Conservation (phyloP, 2,797 vertebrate genomes). For the Eremophila alpestris region DNA sequence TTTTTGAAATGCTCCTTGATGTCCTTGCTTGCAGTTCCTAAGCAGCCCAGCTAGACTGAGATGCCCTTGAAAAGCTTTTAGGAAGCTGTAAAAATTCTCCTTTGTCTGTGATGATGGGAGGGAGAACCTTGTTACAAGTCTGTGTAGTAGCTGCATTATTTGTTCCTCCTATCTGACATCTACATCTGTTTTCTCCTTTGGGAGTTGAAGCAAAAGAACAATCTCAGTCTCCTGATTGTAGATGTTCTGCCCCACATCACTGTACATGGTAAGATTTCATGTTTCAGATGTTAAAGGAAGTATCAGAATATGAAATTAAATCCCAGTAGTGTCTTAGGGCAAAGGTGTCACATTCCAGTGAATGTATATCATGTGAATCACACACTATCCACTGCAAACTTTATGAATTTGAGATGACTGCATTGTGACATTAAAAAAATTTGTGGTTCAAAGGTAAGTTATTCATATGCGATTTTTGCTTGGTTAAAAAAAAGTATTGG, state of each 20-base stretch:
- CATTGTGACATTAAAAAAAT: neutral
- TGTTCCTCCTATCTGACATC: neutral
- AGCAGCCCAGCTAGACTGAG: neutral
- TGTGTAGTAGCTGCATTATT: neutral
- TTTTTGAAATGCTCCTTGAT: neutral
- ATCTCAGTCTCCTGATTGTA: neutral
- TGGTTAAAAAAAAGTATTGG: neutral
- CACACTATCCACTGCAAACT: fast-evolving
- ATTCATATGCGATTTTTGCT: neutral
- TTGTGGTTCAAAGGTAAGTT: neutral
- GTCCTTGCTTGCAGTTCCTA: neutral
- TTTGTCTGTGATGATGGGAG: neutral
- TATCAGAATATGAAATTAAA: neutral
- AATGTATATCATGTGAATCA: neutral
- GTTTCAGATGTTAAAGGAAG: neutral
- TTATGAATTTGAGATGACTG: neutral
- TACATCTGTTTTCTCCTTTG: neutral
- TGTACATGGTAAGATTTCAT: neutral
- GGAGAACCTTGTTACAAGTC: neutral
- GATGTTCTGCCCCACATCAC: neutral
- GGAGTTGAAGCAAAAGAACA: neutral
- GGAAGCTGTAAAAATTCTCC: neutral
- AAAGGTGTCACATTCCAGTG: neutral
- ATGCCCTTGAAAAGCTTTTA: neutral
- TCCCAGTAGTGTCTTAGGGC: neutral